Base-by-base conservation (phyloP, 2,888 invertebrate species). In the Dolichopus griseipennis region DNA sequence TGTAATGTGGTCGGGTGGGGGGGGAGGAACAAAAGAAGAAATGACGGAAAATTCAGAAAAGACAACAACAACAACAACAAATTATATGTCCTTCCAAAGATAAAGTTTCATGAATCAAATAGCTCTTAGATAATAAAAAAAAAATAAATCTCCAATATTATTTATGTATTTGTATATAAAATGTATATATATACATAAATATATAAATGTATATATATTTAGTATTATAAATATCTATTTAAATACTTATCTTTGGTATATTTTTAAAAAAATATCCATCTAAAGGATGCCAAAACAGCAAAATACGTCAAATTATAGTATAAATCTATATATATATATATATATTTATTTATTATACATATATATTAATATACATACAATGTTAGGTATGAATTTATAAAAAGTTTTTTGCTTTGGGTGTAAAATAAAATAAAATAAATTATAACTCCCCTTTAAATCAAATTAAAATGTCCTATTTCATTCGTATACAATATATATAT, bases 381-480 rank as follows among this genome's bases (percentile, higher is more conserved):
- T 27, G 5, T 27, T n/a, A n/a, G n/a, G n/a, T 34, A 34, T 7
- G 34, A 34, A 37, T 10, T 10, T 10, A 37, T 7, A 34, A 34
- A 37, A 1, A 37, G 18, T 12, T 15, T 18, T 52, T 52, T 52
- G 15, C n/a, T n/a, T 52, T 52, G 52, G 52, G 52, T 52, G 52
- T 15, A 52, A 52, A 52, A 52, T 52, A 52, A 52, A n/a, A 18
- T 15, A 52, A 52, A 52, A 52, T 52, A 52, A 52, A n/a, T 52
- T 52, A 52, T 52, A 52, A 52, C 62, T 27, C 21, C 27, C 62
- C 12, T 22, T 22, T 63, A 63, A 63, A 63, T 63, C 63, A 63
- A 63, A 63, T 63, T 69, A 66, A 68, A 68, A 69, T 69, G 66
- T 69, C 69, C 69, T 64, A 69, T 69, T 69, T 69, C 68, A 68